Evolutionary conservation across 2,797 vertebrate species (phyloP), one percentile per base, ranked within the genome.

Genomic region (Sciaenops ocellatus): DNA sequence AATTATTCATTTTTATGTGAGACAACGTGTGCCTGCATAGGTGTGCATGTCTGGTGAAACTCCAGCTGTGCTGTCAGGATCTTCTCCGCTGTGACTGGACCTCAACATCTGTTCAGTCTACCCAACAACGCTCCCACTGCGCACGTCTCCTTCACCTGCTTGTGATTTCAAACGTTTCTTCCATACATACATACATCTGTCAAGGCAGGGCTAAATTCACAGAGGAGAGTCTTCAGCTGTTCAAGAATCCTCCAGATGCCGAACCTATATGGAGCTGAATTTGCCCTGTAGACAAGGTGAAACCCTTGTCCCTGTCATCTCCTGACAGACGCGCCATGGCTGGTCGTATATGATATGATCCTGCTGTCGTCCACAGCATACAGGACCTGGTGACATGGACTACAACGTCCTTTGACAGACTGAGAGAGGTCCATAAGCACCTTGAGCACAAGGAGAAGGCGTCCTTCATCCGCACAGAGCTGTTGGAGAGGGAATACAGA

Each of bases 81-180:
- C 47, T 48, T 51, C 72, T 63, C 68, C 26, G 59, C 2, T 17
- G 55, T 50, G 20, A 30, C 48, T 69, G 26, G 47, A 74, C 73
- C 61, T 60, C 41, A 87, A 80, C 86, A 88, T 90, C 87, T 89
- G 89, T 44, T 82, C 44, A 2, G 17, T 17, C n/a, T 75, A 57
- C 51, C 59, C n/a, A 22, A 22, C 28, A 59, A 24, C 38, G 44
- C 69, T 62, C 57, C 44, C 46, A 34, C 42, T 24, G 62, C 9
- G 11, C 59, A 54, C 26, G 34, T 44, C 26, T 73, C 13, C 64
- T 51, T 66, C 55, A 61, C 41, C 41, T 56, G 30, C 20, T 59
- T 17, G 11, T 69, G n/a, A 54, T 59, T 46, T 69, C 44, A 65
- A 18, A 46, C 2, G 5, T n/a, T 16, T 22, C 59, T 18, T 38